These are phyloP conservation scores for Zophobas morio DNA, from an alignment of 1,140 invertebrate genomes.

Conservation along the genomic window DNA sequence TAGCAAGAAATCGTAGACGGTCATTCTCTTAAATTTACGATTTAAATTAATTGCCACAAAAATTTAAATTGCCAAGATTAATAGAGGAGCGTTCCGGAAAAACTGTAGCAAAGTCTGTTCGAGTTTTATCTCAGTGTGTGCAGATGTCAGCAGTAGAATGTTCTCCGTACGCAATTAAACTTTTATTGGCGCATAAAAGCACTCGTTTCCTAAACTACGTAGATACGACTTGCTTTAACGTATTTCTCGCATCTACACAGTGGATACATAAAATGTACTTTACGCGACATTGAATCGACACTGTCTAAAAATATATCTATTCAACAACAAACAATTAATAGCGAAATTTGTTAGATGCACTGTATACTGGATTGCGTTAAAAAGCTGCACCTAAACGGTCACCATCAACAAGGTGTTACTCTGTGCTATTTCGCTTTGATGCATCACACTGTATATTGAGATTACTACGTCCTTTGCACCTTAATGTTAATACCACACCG, in stretches of 20 bases:
- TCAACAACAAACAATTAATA: too few species aligned
- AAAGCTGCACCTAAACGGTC: too few species aligned
- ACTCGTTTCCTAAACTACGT: constrained; percentile 55
- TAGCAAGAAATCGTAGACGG: constrained; percentile 1
- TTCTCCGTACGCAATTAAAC: constrained; percentile 57
- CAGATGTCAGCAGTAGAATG: constrained; percentile 57
- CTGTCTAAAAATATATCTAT: too few species aligned
- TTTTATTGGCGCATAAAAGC: constrained; percentile 58
- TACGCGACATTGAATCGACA: too few species aligned
- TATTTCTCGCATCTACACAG: constrained; percentile 44
- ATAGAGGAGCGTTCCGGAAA: constrained; percentile 19
- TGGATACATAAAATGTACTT: neutral
- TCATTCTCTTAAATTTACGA: constrained; percentile 26
- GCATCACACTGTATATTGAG: neutral
- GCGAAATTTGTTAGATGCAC: too few species aligned
- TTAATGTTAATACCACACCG: neutral
- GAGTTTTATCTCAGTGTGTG: constrained; percentile 51
- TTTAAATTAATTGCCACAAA: constrained; percentile 43
- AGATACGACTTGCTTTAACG: constrained; percentile 54
- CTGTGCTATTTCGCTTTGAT: neutral
- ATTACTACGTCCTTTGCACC: neutral
- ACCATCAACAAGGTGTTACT: too few species aligned
- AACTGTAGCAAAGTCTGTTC: constrained; percentile 7
- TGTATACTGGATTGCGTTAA: too few species aligned
- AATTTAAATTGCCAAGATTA: constrained; percentile 32